phyloP scores from a whole-genome alignment of 2,888 invertebrate genomes.

The Chrysopilus asiliformis region DNA sequence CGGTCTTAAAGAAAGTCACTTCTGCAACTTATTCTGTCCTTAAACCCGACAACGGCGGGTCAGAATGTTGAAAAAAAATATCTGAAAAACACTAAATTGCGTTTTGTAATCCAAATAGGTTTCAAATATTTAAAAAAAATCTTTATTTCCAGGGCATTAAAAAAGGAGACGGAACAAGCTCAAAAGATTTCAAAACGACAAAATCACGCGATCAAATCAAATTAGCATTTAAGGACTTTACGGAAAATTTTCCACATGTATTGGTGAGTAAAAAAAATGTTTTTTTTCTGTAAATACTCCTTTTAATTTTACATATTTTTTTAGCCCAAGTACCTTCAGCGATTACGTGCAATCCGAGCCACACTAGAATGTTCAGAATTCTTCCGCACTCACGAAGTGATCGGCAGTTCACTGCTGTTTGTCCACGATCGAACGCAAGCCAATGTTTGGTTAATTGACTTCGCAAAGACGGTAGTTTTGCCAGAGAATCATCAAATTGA shows the following conservation, averaged over 20 bases:
- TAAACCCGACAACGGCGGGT: too few species aligned
- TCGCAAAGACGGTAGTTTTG: constrained; percentile 83
- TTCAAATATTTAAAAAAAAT: too few species aligned
- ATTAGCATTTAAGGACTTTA: constrained; percentile 68
- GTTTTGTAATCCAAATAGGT: too few species aligned
- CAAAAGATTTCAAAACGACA: constrained; percentile 91
- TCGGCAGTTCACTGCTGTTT: constrained; percentile 87
- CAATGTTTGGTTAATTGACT: constrained; percentile 94
- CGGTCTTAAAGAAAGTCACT: too few species aligned
- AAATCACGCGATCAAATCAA: constrained; percentile 71
- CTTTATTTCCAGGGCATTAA: constrained; percentile 52
- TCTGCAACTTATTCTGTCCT: too few species aligned
- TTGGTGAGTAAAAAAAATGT: constrained; percentile 45
- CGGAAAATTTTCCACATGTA: constrained; percentile 62
- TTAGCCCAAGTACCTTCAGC: constrained; percentile 69
- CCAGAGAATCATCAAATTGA: constrained; percentile 59
- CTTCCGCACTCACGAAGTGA: constrained; percentile 85
- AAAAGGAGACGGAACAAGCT: constrained; percentile 77
- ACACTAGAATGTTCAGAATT: constrained; percentile 78
- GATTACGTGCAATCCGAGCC: constrained; percentile 69
- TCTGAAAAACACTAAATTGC: too few species aligned
- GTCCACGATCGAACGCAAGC: constrained; percentile 83
- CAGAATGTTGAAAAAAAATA: too few species aligned
- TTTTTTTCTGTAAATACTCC: constrained; percentile 2
- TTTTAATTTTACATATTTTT: constrained; percentile 3